Evolutionary conservation across 2,888 invertebrate species (phyloP).

Genomic region (Drosophila kuntzei): DNA sequence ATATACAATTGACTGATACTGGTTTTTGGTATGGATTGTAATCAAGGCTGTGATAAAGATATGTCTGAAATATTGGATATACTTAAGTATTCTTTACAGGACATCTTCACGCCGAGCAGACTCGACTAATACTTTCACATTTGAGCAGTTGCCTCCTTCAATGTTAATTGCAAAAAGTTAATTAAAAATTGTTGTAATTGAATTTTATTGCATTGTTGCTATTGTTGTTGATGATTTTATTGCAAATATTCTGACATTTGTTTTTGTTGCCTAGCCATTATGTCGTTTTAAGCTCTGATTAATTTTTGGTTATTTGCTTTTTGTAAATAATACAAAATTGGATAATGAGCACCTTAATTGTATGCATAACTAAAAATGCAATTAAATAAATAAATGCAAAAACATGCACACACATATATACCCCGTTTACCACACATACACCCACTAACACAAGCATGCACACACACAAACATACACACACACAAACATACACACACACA

Average conservation of each 20-base stretch:
- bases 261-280: slow-evolving; percentile 38
- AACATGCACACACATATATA: slow-evolving; percentile 13
- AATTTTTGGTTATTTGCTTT: slow-evolving; percentile 40
- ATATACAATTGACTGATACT: background rate
- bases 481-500: slow-evolving; percentile 22
- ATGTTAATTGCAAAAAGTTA: slow-evolving; percentile 70
- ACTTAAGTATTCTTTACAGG: background rate
- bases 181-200: slow-evolving; percentile 75
- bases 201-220: slow-evolving; percentile 46
- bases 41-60: background rate
- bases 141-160: slow-evolving; percentile 18
- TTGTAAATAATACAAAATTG: slow-evolving; percentile 34
- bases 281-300: slow-evolving; percentile 48
- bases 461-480: slow-evolving; percentile 5
- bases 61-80: background rate
- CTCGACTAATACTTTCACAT: background rate
- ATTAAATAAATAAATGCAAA: background rate
- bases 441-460: slow-evolving; percentile 11
- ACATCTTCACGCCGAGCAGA: background rate
- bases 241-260: slow-evolving; percentile 5
- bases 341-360: slow-evolving; percentile 37
- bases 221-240: background rate
- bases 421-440: slow-evolving; percentile 13
- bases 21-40: background rate
- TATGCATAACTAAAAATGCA: slow-evolving; percentile 13